Conservation (phyloP, 2,113 vertebrate genomes). For the Halichoerus grypus region DNA sequence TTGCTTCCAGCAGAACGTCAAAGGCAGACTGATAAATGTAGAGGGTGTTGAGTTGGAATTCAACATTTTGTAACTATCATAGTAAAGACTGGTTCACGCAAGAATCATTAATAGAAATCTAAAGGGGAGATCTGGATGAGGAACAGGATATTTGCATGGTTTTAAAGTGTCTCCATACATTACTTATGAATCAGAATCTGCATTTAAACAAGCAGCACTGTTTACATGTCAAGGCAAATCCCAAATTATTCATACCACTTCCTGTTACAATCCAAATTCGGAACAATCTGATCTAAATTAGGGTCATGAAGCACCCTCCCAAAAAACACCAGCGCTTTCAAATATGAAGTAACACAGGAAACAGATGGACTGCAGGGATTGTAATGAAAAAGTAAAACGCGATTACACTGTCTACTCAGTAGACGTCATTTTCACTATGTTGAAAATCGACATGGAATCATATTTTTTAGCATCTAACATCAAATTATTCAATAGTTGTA, state of each 20-base stretch:
- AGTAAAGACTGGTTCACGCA: neutral
- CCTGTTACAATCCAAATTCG: neutral
- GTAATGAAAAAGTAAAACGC: neutral
- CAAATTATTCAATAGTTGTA: neutral
- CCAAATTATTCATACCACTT: neutral
- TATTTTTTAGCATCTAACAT: neutral
- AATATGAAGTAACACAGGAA: conserved; percentile 1
- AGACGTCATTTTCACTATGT: neutral
- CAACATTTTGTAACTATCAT: neutral
- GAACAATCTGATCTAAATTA: neutral
- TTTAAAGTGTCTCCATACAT: neutral
- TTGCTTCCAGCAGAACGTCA: neutral
- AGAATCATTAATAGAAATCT: neutral
- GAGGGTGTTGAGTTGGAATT: neutral
- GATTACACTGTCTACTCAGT: neutral
- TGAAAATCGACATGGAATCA: neutral
- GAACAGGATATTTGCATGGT: neutral
- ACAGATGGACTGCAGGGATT: neutral
- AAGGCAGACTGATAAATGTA: neutral
- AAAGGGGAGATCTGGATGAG: neutral
- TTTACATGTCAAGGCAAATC: neutral
- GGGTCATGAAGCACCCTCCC: neutral
- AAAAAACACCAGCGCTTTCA: neutral
- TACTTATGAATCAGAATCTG: neutral
- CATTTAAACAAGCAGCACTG: neutral